These are phyloP conservation scores for Mirza zaza DNA, from an alignment of 2,113 vertebrate genomes.

Conservation along the genomic window DNA sequence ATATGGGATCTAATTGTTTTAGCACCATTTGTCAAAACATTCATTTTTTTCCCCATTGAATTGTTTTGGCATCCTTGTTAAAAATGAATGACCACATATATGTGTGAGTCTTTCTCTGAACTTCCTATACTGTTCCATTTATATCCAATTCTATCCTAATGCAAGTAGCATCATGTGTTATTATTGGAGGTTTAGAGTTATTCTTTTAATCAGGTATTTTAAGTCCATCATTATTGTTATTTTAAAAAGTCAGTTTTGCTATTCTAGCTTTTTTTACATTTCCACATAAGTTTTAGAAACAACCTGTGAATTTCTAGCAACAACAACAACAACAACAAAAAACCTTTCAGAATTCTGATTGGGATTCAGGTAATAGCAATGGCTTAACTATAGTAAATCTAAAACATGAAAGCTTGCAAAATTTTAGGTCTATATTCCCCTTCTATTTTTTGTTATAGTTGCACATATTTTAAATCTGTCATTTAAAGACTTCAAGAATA, in stretches of 20 bases:
- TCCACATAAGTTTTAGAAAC: not conserved
- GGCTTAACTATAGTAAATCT: not conserved
- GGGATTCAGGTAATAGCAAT: not conserved
- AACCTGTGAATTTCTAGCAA: not conserved
- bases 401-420: not conserved
- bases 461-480: not conserved
- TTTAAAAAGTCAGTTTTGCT: not conserved
- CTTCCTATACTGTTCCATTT: not conserved
- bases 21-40: not conserved
- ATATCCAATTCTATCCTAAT: not conserved
- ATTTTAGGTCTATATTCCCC: not conserved
- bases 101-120: not conserved
- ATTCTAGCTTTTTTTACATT: not conserved
- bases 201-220: not conserved
- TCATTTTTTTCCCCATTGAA: not conserved
- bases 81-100: not conserved
- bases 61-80: not conserved
- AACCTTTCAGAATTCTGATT: not conserved
- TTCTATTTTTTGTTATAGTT: not conserved
- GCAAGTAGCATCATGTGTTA: not conserved
- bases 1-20: not conserved
- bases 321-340: not conserved
- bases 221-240: not conserved
- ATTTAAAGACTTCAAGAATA: not conserved
- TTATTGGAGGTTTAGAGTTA: not conserved